Conservation (phyloP, 2,797 vertebrate species). For the Xenops minutus region DNA sequence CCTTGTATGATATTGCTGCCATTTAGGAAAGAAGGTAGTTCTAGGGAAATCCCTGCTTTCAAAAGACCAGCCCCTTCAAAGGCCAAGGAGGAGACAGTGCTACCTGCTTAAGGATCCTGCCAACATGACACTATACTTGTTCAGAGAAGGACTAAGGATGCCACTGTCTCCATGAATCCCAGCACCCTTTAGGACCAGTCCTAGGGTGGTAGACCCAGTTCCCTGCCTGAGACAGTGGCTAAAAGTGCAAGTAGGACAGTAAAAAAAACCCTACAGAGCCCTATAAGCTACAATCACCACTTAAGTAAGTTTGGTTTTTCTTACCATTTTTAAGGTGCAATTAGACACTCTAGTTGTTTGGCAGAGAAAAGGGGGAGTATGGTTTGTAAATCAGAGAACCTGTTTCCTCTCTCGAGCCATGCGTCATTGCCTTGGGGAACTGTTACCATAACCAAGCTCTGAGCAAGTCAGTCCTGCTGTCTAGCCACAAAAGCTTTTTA, state of each 20-base stretch:
- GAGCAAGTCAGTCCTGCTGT: slow-evolving; percentile 49
- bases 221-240: neutral
- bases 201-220: neutral
- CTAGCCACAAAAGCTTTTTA: slow-evolving; percentile 46
- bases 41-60: neutral
- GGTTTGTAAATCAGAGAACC: slow-evolving; percentile 67
- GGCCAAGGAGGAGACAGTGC: rapidly evolving
- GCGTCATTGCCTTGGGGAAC: slow-evolving; percentile 66
- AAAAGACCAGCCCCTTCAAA: rapidly evolving
- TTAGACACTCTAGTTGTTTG: slow-evolving; percentile 25
- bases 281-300: neutral
- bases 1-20: neutral
- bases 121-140: neutral
- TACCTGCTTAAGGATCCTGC: neutral
- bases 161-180: neutral
- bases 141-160: neutral
- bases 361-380: neutral
- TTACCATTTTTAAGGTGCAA: neutral
- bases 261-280: neutral
- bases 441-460: slow-evolving; percentile 12
- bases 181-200: neutral
- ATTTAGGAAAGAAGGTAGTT: neutral
- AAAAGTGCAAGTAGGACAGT: neutral
- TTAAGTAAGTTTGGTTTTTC: neutral
- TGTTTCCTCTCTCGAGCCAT: slow-evolving; percentile 40